Conservation (phyloP, 2,797 vertebrate species). For the Furcifer pardalis region DNA sequence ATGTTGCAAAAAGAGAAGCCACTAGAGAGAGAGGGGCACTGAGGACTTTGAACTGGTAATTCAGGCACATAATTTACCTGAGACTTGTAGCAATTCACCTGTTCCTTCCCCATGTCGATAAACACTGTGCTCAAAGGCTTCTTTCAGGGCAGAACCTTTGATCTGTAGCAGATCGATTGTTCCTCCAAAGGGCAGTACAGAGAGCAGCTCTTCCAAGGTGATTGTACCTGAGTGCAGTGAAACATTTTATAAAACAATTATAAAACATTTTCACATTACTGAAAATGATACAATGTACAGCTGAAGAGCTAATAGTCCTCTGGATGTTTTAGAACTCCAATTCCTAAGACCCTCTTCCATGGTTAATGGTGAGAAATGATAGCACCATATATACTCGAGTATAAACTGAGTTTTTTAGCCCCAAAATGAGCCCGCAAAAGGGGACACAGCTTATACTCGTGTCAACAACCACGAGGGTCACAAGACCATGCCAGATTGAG, state of each 20-base stretch:
- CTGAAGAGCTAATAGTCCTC: background rate
- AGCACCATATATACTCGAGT: no score
- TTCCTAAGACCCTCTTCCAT: no score
- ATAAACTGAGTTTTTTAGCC: no score
- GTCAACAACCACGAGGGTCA: no score
- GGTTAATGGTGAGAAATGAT: no score
- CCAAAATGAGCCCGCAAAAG: no score
- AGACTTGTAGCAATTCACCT: constrained; percentile 93
- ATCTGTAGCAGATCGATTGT: constrained; percentile 87
- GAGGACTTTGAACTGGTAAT: background rate
- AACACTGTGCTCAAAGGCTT: constrained; percentile 89
- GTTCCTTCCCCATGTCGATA: constrained; percentile 78
- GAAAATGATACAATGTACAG: background rate
- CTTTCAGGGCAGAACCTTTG: constrained; percentile 86
- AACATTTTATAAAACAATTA: background rate
- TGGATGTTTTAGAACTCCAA: background rate
- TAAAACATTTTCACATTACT: background rate
- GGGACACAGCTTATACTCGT: no score
- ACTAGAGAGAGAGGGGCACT: background rate
- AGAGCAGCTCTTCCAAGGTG: constrained; percentile 87
- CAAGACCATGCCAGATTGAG: no score
- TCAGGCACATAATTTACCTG: constrained; percentile 76
- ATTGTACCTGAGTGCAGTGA: constrained; percentile 80
- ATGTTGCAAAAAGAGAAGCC: background rate
- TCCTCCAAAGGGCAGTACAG: constrained; percentile 89